phyloP scores from a whole-genome alignment of 2,888 invertebrate species.

The Maniola hyperantus region DNA sequence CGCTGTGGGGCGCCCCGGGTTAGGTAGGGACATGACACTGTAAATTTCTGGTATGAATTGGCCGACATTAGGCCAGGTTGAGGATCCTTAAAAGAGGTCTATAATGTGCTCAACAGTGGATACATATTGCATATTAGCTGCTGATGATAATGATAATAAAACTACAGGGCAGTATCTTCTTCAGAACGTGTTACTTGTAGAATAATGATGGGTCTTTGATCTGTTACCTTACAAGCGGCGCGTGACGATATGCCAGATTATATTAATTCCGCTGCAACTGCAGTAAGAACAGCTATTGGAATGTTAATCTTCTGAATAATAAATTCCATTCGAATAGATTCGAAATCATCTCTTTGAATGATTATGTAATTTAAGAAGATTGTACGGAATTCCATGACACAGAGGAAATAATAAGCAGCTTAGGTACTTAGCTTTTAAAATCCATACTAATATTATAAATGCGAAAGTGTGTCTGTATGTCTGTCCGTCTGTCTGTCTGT shows the following conservation, averaged over 20 bases:
- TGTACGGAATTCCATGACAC: not conserved
- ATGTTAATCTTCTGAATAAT: constrained; percentile 1
- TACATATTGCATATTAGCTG: too few relatives aligned
- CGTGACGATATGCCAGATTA: constrained; percentile 30
- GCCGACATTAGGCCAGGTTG: too few relatives aligned
- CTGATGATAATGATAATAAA: too few relatives aligned
- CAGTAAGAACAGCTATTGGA: constrained; percentile 1
- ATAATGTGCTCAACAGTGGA: too few relatives aligned
- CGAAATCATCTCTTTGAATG: not conserved
- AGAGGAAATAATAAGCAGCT: not conserved
- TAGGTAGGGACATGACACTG: too few relatives aligned
- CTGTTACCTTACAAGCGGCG: constrained; percentile 30
- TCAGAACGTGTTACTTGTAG: not conserved
- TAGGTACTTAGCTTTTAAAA: not conserved
- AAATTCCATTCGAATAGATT: constrained; percentile 3
- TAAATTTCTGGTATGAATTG: too few relatives aligned
- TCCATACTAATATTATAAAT: not conserved
- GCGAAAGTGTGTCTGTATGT: too few relatives aligned
- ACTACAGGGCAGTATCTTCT: not conserved
- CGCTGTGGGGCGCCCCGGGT: too few relatives aligned
- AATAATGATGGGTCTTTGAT: constrained; percentile 35
- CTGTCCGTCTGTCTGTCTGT: too few relatives aligned
- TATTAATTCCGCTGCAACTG: constrained; percentile 12
- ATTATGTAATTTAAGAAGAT: too few relatives aligned
- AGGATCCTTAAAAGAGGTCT: too few relatives aligned